Conservation (phyloP, 1,140 invertebrate species). For the Macrotrachela quadricornifera region DNA sequence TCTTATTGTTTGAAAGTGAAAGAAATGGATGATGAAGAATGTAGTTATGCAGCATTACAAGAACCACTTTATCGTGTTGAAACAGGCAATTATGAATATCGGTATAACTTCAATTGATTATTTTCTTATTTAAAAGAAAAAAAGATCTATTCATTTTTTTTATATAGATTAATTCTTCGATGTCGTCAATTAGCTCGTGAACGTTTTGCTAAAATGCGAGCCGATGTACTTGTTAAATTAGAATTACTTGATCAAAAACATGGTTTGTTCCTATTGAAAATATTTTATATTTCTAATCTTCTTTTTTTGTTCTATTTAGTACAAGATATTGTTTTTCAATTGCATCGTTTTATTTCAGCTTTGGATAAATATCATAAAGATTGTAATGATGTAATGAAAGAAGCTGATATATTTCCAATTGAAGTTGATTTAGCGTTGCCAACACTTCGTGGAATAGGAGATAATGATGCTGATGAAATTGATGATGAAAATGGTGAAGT, state of each 20-base stretch:
- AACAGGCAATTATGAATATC: slow-evolving; percentile 95
- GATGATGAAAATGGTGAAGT: slow-evolving; percentile 1
- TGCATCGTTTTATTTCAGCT: slow-evolving; percentile 53
- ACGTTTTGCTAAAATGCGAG: slow-evolving; percentile 69
- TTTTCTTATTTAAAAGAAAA: neutral
- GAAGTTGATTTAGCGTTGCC: slow-evolving; percentile 56
- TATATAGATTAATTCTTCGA: slow-evolving; percentile 52
- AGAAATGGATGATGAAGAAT: slow-evolving; percentile 96
- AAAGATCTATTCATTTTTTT: neutral
- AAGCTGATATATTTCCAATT: slow-evolving; percentile 66
- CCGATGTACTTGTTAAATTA: slow-evolving; percentile 84
- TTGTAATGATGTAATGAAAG: slow-evolving; percentile 41
- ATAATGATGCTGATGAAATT: neutral
- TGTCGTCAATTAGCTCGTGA: slow-evolving; percentile 76
- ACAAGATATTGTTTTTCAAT: slow-evolving; percentile 64
- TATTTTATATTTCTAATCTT: neutral
- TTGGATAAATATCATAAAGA: slow-evolving; percentile 50
- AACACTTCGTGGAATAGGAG: neutral
- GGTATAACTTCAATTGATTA: slow-evolving; percentile 41
- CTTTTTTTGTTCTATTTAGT: slow-evolving; percentile 33
- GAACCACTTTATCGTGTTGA: slow-evolving; percentile 89
- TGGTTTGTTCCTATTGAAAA: slow-evolving; percentile 20
- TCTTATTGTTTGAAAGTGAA: slow-evolving; percentile 82
- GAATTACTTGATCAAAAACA: slow-evolving; percentile 92
- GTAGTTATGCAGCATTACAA: slow-evolving; percentile 65